Evolutionary conservation across 2,797 vertebrate species (phyloP).

Genomic region (Hypotaenidia okinawae): DNA sequence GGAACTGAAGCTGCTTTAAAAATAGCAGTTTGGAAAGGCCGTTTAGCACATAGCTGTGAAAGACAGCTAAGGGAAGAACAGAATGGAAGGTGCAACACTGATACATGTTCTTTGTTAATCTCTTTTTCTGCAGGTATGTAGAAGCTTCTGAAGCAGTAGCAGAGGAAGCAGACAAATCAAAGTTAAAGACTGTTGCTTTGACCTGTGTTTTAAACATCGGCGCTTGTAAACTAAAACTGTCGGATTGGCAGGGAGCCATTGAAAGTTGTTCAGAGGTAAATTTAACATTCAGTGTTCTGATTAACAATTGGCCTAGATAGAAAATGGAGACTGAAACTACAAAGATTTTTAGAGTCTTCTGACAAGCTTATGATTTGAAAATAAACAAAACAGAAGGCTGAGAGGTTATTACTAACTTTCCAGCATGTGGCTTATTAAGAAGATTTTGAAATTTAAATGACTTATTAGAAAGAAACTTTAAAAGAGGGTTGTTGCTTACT

Average conservation of each 20-base stretch:
- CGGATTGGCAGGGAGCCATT: constrained; percentile 90
- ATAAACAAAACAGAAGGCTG: not conserved
- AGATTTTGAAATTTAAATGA: not conserved
- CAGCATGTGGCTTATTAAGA: not conserved
- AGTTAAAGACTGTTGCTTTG: constrained; percentile 85
- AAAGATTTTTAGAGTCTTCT: not conserved
- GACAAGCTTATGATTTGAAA: not conserved
- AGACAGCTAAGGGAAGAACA: not conserved
- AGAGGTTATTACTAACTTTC: not conserved
- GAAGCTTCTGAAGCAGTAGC: constrained; percentile 82
- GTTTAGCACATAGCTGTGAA: not conserved
- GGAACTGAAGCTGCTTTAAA: not conserved
- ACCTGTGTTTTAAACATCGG: constrained; percentile 92
- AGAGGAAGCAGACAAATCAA: constrained; percentile 77
- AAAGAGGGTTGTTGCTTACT: not conserved
- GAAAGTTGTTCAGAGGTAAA: constrained; percentile 91
- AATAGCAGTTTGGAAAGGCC: not conserved
- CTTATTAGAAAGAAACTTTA: not conserved
- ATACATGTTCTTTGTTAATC: not conserved
- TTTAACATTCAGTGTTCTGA: not conserved
- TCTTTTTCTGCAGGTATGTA: constrained; percentile 85
- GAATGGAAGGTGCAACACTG: not conserved
- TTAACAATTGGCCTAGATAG: not conserved
- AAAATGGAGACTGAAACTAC: not conserved
- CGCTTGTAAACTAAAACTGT: constrained; percentile 92